A percentile compares a stretch with the other conserved stretches of the same genome.
Conservation (phyloP, 2,888 invertebrate species). For the Agrypnus murinus region DNA sequence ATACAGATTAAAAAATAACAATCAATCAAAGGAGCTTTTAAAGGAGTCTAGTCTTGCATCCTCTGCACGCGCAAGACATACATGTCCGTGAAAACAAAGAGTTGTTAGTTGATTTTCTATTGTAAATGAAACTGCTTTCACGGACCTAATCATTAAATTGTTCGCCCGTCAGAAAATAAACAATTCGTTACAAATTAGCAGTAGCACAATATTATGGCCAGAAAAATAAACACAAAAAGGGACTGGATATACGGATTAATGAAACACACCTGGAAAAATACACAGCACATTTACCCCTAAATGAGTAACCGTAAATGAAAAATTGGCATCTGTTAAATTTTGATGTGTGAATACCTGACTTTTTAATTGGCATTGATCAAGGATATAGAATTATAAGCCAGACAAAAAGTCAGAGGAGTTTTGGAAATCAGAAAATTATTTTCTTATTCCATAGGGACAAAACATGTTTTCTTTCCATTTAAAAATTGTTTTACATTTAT, state of each 20-base stretch:
- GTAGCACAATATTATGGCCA: constrained; percentile 2
- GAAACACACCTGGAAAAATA: neutral
- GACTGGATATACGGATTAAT: neutral
- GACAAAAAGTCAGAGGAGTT: too few relatives aligned
- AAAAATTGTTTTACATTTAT: too few relatives aligned
- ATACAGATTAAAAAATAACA: too few relatives aligned
- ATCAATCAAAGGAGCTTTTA: too few relatives aligned
- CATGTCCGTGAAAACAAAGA: neutral
- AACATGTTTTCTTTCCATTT: too few relatives aligned
- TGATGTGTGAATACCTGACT: too few relatives aligned
- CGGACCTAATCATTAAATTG: neutral
- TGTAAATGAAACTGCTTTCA: neutral
- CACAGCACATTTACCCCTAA: neutral
- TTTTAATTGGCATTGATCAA: too few relatives aligned
- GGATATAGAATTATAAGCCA: too few relatives aligned
- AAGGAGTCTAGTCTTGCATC: neutral
- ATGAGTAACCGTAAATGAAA: neutral
- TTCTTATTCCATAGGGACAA: too few relatives aligned
- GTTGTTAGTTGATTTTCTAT: neutral
- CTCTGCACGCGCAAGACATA: neutral
- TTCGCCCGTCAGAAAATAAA: neutral
- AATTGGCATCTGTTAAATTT: neutral
- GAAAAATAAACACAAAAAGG: constrained; percentile 5
- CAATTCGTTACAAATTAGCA: neutral
- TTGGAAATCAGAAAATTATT: too few relatives aligned